Percentiles rank a stretch among this genome's conserved stretches.
Evolutionary conservation across 2,797 vertebrate genomes (phyloP).

Genomic region (Chiloscyllium punctatum): DNA sequence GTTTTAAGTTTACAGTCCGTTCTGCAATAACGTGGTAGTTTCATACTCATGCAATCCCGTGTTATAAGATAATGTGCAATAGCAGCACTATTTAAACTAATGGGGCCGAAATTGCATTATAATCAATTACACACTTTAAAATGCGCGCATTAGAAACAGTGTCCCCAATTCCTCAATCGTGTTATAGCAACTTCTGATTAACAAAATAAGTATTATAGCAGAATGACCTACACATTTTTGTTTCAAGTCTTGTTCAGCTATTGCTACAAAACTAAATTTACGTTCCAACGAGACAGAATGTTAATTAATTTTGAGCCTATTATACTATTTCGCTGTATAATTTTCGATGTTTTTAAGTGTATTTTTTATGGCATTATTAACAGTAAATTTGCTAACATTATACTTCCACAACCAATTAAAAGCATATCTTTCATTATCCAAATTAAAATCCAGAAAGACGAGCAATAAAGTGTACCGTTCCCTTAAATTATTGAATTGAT

Average conservation of each 20-base stretch:
- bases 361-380: not conserved
- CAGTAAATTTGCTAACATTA: slow-evolving; percentile 5
- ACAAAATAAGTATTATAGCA: no score
- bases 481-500: slow-evolving; percentile 32
- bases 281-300: not conserved
- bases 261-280: not conserved
- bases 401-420: slow-evolving; percentile 15
- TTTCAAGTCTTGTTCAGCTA: not conserved
- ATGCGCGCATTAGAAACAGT: no score
- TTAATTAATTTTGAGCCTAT: not conserved
- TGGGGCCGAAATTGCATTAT: no score
- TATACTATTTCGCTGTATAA: not conserved
- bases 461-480: not conserved
- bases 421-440: slow-evolving; percentile 12
- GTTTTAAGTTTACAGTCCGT: not conserved
- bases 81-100: no score
- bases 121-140: no score
- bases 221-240: not conserved
- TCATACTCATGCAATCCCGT: no score
- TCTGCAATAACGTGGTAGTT: no score
- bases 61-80: no score
- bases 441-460: slow-evolving; percentile 15
- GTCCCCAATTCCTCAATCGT: no score
- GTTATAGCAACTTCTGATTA: no score
- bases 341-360: not conserved